A percentile compares a stretch with the other conserved stretches of the same genome.
Conservation (phyloP, 2,797 vertebrate species). For the Anniella stebbinsi region DNA sequence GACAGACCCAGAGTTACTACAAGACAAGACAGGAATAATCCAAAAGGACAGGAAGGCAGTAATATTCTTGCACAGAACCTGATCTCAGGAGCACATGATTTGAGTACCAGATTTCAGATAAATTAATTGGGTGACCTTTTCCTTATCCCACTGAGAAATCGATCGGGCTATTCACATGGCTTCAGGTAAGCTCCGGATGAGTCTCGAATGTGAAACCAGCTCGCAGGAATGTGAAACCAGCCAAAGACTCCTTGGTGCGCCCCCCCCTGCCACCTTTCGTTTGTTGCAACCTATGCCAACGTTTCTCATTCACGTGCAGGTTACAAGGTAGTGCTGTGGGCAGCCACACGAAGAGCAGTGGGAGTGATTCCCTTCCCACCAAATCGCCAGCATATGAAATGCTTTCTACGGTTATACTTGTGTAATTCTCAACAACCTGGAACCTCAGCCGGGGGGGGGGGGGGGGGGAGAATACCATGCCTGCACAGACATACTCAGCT, state of each 20-base stretch:
- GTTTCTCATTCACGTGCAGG: background rate
- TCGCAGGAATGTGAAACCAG: background rate
- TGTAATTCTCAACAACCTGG: background rate
- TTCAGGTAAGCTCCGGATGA: background rate
- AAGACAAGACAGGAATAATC: constrained; percentile 64
- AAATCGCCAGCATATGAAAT: background rate
- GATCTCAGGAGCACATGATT: constrained; percentile 45
- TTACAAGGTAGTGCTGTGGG: background rate
- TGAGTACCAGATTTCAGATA: background rate
- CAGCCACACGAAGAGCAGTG: background rate
- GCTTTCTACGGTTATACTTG: background rate
- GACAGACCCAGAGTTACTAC: constrained; percentile 31
- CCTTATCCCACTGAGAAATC: constrained; percentile 18
- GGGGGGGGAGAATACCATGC: background rate
- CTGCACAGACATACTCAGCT: background rate
- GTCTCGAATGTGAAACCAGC: background rate
- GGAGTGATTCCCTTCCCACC: too few species aligned
- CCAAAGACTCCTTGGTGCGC: background rate
- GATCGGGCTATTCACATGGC: constrained; percentile 1
- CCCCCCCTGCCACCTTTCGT: background rate
- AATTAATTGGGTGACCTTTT: constrained; percentile 32
- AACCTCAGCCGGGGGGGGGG: too few species aligned
- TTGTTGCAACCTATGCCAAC: background rate
- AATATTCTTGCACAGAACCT: constrained; percentile 27
- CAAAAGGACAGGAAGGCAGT: constrained; percentile 34